phyloP scores from a whole-genome alignment of 2,797 vertebrate species.

The Varecia variegata region DNA sequence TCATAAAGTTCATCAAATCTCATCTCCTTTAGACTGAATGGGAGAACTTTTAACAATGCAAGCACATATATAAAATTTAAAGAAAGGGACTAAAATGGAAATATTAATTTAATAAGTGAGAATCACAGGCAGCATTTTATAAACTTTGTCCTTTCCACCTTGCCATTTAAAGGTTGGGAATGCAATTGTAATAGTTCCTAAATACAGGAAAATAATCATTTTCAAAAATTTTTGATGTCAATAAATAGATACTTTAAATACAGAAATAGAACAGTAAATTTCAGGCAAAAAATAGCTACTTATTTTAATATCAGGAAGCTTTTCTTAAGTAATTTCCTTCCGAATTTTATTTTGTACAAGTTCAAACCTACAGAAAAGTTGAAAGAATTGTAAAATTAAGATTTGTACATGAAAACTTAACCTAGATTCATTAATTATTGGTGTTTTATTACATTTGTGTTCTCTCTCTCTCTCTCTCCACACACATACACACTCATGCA shows the following conservation, averaged over 20 bases:
- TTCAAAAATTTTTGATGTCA: neutral
- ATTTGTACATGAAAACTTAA: neutral
- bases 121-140: neutral
- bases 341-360: neutral
- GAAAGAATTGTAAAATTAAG: neutral
- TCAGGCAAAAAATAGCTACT: neutral
- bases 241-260: neutral
- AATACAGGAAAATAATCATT: neutral
- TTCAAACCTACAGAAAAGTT: neutral
- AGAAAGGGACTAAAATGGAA: neutral
- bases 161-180: neutral
- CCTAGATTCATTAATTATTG: neutral
- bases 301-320: neutral
- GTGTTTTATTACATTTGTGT: neutral
- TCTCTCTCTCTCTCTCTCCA: neutral
- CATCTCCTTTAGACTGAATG: neutral
- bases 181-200: neutral
- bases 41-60: neutral
- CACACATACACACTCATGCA: neutral
- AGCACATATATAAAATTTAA: neutral
- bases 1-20: constrained; percentile 29
- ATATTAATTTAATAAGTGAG: neutral
- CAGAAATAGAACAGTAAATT: neutral
- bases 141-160: neutral
- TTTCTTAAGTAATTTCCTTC: neutral